Conservation (phyloP, 2,888 invertebrate genomes). For the Keiferia lycopersicella region DNA sequence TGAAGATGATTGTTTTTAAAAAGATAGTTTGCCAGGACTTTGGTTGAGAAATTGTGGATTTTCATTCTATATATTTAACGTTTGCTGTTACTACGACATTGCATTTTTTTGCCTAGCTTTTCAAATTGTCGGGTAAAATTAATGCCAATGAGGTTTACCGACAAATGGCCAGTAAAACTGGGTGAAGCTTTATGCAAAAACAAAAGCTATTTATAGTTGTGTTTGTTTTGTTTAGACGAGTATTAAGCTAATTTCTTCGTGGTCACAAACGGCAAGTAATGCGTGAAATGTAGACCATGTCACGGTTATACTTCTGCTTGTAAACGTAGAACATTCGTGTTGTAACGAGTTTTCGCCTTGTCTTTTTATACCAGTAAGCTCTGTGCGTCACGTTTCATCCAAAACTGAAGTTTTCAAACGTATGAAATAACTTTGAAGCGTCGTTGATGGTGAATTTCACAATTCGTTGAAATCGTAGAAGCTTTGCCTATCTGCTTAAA, state of each 20-base stretch:
- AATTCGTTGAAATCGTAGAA: no score
- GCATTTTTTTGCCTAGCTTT: no score
- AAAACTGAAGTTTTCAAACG: no score
- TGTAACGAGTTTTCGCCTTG: background rate
- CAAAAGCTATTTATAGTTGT: background rate
- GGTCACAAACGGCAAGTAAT: conserved; percentile 27
- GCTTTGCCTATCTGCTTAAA: no score
- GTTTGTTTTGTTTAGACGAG: background rate
- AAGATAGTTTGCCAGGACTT: background rate
- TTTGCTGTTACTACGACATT: no score
- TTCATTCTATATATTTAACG: no score
- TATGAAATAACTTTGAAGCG: no score
- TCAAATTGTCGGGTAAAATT: no score
- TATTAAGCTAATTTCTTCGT: conserved; percentile 13
- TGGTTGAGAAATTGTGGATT: background rate
- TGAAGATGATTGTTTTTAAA: background rate
- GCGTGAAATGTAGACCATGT: conserved; percentile 65
- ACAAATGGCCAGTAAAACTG: no score
- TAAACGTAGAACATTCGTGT: conserved; percentile 1
- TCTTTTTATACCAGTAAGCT: background rate
- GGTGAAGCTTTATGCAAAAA: background rate
- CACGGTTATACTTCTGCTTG: conserved; percentile 48
- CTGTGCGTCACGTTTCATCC: background rate
- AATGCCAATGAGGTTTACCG: no score
- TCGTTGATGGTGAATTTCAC: no score